Percentiles rank a stretch among this genome's conserved stretches.
Conservation (phyloP, 2,113 vertebrate genomes). For the Archilochus colubris region DNA sequence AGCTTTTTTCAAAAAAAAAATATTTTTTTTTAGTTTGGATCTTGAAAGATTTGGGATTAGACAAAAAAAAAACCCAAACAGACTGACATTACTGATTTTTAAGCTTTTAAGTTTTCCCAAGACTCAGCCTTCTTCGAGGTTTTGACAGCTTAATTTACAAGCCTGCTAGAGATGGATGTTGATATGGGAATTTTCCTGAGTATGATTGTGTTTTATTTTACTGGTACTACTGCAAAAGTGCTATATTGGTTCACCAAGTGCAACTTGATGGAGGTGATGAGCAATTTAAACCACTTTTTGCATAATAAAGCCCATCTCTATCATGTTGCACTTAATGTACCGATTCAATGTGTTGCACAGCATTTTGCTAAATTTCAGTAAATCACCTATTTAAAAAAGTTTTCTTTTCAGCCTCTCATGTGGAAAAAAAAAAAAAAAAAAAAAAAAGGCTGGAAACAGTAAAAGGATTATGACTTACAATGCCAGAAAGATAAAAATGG, state of each 20-base stretch:
- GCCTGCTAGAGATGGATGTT: not conserved
- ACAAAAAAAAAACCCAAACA: not conserved
- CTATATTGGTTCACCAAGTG: not conserved
- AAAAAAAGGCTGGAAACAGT: not conserved
- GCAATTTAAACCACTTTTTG: constrained; percentile 49
- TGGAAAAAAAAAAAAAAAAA: not conserved
- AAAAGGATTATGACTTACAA: constrained; percentile 31
- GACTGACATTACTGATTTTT: not conserved
- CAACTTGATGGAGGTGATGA: not conserved
- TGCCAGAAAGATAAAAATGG: constrained; percentile 19
- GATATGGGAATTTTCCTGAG: constrained; percentile 3
- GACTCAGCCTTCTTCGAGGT: not conserved
- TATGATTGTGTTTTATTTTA: constrained; percentile 11
- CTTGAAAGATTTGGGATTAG: not conserved
- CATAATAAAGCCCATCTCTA: constrained; percentile 19
- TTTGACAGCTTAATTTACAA: constrained; percentile 33
- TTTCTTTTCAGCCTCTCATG: constrained; percentile 14
- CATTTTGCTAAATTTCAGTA: constrained; percentile 48
- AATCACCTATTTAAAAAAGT: constrained; percentile 57
- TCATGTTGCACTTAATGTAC: constrained; percentile 33
- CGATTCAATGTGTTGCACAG: not conserved
- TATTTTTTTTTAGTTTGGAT: not conserved
- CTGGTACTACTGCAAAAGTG: not conserved
- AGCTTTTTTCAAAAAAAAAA: not conserved
- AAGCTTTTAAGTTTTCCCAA: not conserved